phyloP scores from a whole-genome alignment of 2,797 vertebrate genomes.

The Hippopotamyrus pictus region DNA sequence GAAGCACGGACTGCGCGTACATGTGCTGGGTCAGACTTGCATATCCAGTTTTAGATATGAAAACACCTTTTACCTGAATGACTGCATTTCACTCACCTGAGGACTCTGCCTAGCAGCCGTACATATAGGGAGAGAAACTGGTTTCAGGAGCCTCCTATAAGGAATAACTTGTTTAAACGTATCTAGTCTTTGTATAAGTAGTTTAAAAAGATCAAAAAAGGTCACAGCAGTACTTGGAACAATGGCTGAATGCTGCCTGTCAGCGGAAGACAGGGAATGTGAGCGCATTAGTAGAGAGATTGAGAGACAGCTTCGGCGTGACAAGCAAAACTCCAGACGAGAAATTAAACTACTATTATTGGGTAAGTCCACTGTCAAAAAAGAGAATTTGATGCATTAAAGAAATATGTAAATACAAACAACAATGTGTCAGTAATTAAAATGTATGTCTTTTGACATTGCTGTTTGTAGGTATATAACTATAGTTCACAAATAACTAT shows the following conservation, averaged over 20 bases:
- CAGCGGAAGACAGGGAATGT: conserved; percentile 82
- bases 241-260: conserved; percentile 69
- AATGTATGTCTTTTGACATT: neutral
- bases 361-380: conserved; percentile 56
- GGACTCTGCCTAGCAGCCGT: neutral
- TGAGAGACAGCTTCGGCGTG: conserved; percentile 81
- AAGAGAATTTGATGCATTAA: neutral
- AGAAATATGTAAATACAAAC: neutral
- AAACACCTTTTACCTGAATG: neutral
- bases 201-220: neutral
- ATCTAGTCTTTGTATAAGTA: neutral
- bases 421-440: neutral
- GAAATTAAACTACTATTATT: conserved; percentile 86
- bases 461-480: neutral
- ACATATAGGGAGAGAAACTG: neutral
- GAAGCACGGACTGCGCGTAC: neutral
- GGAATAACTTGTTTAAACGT: neutral
- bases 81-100: neutral
- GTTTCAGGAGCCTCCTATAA: neutral
- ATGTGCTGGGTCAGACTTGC: neutral
- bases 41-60: neutral
- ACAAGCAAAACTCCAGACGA: conserved; percentile 77
- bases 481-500: neutral
- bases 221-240: neutral
- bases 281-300: conserved; percentile 92